These are phyloP conservation scores for Heliopora coerulea DNA, from an alignment of 92 coral and sea anemone species.

Conservation along the genomic window DNA sequence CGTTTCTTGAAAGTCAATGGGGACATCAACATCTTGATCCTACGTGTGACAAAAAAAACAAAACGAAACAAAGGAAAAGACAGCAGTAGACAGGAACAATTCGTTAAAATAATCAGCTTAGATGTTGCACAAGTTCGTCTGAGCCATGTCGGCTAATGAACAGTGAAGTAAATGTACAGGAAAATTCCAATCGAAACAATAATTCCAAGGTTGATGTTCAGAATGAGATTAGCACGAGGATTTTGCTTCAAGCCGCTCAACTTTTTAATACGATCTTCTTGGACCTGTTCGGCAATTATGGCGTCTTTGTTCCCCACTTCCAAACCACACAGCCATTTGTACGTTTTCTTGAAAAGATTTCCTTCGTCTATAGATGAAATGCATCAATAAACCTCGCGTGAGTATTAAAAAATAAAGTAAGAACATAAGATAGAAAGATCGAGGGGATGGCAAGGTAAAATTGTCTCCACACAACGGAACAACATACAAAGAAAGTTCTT, in stretches of 20 bases:
- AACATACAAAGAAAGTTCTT: too few species aligned
- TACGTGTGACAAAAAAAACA: too few species aligned
- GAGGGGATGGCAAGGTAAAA: too few species aligned
- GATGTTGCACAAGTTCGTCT: too few species aligned
- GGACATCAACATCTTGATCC: too few species aligned
- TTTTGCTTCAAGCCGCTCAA: constrained; percentile 71
- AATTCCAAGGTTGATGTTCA: constrained; percentile 64
- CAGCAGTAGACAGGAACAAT: too few species aligned
- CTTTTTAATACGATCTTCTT: constrained; percentile 61
- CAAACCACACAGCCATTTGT: constrained; percentile 93
- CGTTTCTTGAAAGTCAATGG: too few species aligned
- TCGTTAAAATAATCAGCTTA: too few species aligned
- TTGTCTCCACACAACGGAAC: too few species aligned
- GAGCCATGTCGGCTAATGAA: constrained; percentile 18
- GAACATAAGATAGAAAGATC: too few species aligned
- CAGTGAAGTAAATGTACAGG: constrained; percentile 79
- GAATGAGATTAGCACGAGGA: constrained; percentile 65
- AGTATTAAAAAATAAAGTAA: too few species aligned
- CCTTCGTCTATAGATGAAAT: constrained; percentile 32
- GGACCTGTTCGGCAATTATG: constrained; percentile 55
- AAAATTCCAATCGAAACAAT: constrained; percentile 71
- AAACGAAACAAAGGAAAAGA: too few species aligned
- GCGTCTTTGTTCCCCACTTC: constrained; percentile 73
- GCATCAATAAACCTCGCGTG: background rate
- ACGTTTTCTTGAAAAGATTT: constrained; percentile 47